These are phyloP conservation scores for Darevskia nairensis DNA, from an alignment of 2,797 vertebrate species.

Conservation along the genomic window DNA sequence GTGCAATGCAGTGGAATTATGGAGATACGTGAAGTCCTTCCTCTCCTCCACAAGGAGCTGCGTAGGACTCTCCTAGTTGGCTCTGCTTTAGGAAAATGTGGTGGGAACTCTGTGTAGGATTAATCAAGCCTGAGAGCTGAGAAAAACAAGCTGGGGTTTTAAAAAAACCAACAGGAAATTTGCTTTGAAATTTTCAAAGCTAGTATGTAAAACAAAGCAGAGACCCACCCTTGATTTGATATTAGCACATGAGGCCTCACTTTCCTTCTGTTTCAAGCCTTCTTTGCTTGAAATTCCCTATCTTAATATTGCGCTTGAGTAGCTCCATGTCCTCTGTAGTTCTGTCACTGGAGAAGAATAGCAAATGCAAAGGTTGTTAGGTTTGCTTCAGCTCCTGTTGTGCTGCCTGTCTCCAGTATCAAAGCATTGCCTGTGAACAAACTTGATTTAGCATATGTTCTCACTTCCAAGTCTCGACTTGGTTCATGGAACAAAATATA, in stretches of 20 bases:
- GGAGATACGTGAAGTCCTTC: not conserved
- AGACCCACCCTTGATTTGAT: conserved; percentile 62
- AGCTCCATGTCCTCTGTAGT: conserved; percentile 61
- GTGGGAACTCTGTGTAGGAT: not conserved
- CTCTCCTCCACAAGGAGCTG: not conserved
- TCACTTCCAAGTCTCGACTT: conserved; percentile 34
- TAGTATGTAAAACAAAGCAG: conserved; percentile 43
- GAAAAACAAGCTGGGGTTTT: not conserved
- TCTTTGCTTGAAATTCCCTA: conserved; percentile 47
- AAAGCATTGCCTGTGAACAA: conserved; percentile 63
- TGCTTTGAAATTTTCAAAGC: too few relatives aligned
- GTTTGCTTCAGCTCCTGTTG: conserved; percentile 65
- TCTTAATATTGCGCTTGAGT: conserved; percentile 63
- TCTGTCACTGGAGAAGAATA: conserved; percentile 57
- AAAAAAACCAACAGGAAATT: not conserved
- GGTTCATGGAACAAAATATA: conserved; percentile 39
- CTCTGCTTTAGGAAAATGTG: not conserved
- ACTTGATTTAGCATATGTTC: conserved; percentile 62
- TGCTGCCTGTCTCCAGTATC: conserved; percentile 65
- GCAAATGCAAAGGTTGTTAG: conserved; percentile 61
- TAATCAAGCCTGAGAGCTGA: not conserved
- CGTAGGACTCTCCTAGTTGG: too few relatives aligned
- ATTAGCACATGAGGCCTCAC: conserved; percentile 42
- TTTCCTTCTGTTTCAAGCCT: conserved; percentile 54
- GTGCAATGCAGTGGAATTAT: too few relatives aligned